Conservation (phyloP, 2,113 vertebrate genomes). For the Procapra przewalskii region DNA sequence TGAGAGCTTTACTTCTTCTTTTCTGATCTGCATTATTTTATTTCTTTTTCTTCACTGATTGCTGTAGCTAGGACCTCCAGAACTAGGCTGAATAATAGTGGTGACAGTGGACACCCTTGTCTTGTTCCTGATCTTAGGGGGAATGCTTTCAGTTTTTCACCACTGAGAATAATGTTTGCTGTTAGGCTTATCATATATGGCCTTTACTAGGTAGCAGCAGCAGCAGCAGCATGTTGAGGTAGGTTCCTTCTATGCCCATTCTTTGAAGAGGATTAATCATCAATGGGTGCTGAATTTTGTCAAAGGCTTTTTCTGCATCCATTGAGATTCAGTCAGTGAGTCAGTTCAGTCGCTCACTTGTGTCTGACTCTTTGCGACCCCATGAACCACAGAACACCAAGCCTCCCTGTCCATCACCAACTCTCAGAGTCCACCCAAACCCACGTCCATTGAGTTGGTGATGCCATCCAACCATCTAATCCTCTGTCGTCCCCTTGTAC, state of each 20-base stretch:
- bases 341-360: rapidly evolving
- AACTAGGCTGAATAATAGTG: background rate
- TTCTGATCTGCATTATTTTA: background rate
- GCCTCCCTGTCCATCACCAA: no score
- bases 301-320: background rate
- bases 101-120: background rate
- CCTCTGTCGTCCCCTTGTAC: no score
- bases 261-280: background rate
- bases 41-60: background rate
- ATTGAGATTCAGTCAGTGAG: background rate
- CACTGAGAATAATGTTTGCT: background rate
- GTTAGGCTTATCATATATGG: background rate
- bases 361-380: no score
- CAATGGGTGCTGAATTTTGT: background rate
- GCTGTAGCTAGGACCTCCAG: background rate
- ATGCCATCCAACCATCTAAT: no score
- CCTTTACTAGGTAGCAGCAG: background rate
- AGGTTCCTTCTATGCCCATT: background rate
- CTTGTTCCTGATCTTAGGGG: background rate
- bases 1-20: background rate
- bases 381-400: rapidly evolving
- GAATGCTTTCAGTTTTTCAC: background rate
- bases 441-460: no score
- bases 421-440: rapidly evolving
- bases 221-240: no score